These are phyloP conservation scores for Phylloscopus whistleri DNA, from an alignment of 2,113 vertebrate species.

Conservation along the genomic window DNA sequence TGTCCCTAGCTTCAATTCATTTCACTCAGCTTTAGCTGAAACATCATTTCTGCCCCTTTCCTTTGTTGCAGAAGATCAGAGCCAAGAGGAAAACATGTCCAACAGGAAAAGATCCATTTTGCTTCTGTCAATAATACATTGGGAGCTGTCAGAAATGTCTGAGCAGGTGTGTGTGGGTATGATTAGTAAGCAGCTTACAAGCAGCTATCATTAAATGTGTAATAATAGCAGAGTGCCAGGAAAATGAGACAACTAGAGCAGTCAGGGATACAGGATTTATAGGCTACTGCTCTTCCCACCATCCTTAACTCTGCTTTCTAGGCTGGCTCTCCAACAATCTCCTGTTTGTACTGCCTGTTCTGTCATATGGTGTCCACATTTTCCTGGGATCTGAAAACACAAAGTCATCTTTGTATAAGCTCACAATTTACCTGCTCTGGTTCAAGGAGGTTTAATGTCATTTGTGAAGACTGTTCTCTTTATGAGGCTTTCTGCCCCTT, in stretches of 20 bases:
- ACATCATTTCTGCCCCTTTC: background rate
- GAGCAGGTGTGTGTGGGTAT: background rate
- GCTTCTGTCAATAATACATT: background rate
- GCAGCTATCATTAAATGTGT: background rate
- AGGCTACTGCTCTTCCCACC: background rate
- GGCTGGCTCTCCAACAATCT: background rate
- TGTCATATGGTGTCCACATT: conserved; percentile 2
- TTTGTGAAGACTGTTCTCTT: background rate
- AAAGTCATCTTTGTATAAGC: background rate
- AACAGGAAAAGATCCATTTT: background rate
- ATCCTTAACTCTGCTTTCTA: background rate
- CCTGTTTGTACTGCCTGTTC: background rate
- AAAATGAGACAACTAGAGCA: background rate
- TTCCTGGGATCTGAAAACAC: background rate
- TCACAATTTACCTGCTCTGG: background rate
- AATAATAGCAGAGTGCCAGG: background rate
- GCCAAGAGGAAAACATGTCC: background rate
- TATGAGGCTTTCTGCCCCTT: background rate
- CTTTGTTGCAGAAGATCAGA: background rate
- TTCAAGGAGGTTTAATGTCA: background rate
- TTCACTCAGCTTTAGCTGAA: background rate
- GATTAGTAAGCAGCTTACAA: background rate
- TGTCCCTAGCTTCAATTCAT: background rate
- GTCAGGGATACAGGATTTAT: background rate
- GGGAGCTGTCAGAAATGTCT: background rate